These are phyloP conservation scores for Hestina assimilis DNA, from an alignment of 1,140 invertebrate species.

Conservation along the genomic window DNA sequence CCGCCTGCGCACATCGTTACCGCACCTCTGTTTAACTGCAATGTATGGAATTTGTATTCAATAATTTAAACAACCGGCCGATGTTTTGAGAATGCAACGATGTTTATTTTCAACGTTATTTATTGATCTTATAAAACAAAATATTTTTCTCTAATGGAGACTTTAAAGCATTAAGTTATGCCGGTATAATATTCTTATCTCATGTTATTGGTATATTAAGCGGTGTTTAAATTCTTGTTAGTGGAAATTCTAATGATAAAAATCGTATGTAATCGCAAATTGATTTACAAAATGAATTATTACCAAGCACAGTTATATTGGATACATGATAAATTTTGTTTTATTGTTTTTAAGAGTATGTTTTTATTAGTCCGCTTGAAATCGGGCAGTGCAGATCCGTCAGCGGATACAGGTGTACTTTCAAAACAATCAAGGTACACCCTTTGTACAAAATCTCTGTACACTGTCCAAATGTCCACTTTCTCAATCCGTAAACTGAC, in stretches of 20 bases:
- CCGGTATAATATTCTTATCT: constrained; percentile 11
- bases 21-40: constrained; percentile 51
- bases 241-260: not conserved
- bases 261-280: not conserved
- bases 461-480: constrained; percentile 27
- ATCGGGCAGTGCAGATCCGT: constrained; percentile 50
- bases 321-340: not conserved
- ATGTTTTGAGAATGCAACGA: constrained; percentile 38
- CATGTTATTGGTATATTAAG: not conserved
- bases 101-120: constrained; percentile 40
- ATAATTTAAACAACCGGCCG: constrained; percentile 60
- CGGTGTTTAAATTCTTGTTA: not conserved
- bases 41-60: constrained; percentile 73
- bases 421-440: constrained; percentile 40
- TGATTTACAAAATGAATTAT: not conserved
- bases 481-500: too few relatives aligned
- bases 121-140: constrained; percentile 24
- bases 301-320: not conserved
- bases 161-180: constrained; percentile 14
- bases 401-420: constrained; percentile 64
- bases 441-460: constrained; percentile 30
- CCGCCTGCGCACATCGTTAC: constrained; percentile 52
- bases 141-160: constrained; percentile 19
- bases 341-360: not conserved
- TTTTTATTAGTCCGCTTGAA: constrained; percentile 53